These are phyloP conservation scores for Paradoxurus hermaphroditus DNA, from an alignment of 2,113 vertebrate genomes.

Conservation along the genomic window DNA sequence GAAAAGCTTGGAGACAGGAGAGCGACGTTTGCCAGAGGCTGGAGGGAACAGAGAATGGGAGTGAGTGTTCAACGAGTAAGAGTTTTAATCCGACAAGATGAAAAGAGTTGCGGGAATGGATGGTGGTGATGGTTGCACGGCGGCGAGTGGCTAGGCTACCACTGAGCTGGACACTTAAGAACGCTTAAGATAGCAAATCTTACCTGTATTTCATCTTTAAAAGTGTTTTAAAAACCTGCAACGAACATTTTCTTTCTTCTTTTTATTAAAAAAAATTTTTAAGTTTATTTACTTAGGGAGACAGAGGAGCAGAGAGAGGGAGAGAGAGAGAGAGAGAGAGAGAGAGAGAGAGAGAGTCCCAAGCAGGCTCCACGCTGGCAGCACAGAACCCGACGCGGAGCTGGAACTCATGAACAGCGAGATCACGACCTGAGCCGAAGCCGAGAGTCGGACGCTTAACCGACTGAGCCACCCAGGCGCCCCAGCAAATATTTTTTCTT, in stretches of 20 bases:
- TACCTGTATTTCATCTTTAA: not conserved
- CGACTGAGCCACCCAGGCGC: too few species aligned
- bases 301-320: too few species aligned
- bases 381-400: too few species aligned
- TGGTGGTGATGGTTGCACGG: not conserved
- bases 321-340: too few species aligned
- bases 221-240: not conserved
- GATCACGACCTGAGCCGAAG: too few species aligned
- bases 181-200: not conserved
- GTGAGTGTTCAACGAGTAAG: not conserved
- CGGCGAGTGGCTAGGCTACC: not conserved
- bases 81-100: not conserved
- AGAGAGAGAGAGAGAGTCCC: too few species aligned
- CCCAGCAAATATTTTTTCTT: not conserved
- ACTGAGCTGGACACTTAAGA: not conserved
- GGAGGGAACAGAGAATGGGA: not conserved
- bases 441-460: too few species aligned
- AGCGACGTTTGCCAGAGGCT: not conserved
- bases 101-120: not conserved
- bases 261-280: too few species aligned
- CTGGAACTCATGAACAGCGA: too few species aligned
- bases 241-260: not conserved
- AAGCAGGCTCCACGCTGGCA: too few species aligned
- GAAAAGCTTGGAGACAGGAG: not conserved
- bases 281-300: too few species aligned